These are phyloP conservation scores for Pomatostomus ruficeps DNA, from an alignment of 2,113 vertebrate genomes.

Conservation along the genomic window DNA sequence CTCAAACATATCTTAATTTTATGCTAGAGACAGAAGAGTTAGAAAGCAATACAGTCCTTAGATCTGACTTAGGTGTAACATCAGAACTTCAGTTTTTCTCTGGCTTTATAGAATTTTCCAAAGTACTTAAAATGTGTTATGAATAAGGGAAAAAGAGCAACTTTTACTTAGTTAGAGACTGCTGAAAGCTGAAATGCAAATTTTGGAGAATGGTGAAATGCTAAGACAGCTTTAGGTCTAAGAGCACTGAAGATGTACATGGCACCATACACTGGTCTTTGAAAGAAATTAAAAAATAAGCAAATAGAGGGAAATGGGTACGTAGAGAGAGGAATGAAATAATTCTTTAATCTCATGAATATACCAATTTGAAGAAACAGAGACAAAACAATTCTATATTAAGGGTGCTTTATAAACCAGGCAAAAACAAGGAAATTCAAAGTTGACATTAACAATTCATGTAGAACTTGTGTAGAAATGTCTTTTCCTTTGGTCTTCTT, in stretches of 20 bases:
- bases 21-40: neutral
- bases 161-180: neutral
- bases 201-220: neutral
- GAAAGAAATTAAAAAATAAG: neutral
- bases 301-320: neutral
- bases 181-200: neutral
- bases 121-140: neutral
- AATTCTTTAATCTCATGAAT: neutral
- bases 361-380: neutral
- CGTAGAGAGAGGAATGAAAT: neutral
- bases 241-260: neutral
- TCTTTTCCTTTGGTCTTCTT: neutral
- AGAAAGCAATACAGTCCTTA: neutral
- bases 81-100: neutral
- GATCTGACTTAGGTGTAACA: neutral
- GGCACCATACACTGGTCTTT: fast-evolving
- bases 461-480: neutral
- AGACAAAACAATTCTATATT: slow-evolving; percentile 12
- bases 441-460: neutral
- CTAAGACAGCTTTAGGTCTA: neutral
- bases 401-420: neutral
- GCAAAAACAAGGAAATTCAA: neutral
- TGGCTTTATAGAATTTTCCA: neutral
- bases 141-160: neutral
- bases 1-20: neutral